These are phyloP conservation scores for Ophion ventricosus DNA, from an alignment of 2,888 invertebrate species.

Conservation along the genomic window DNA sequence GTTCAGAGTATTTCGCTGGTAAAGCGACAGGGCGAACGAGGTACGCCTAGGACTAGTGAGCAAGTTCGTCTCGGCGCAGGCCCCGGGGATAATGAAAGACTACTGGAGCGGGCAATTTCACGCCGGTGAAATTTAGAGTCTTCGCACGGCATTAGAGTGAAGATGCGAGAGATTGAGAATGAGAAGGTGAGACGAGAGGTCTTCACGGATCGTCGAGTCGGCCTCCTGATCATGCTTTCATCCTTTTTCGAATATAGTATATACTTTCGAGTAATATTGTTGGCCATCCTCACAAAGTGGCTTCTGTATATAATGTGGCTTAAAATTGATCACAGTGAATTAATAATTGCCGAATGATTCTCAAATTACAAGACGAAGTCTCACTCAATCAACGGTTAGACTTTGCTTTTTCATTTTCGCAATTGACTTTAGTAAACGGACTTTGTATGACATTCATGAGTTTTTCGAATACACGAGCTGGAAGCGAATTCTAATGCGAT, in stretches of 20 bases:
- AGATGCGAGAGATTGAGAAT: constrained; percentile 49
- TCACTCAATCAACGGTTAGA: neutral
- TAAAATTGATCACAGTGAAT: constrained; percentile 9
- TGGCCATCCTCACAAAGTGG: constrained; percentile 18
- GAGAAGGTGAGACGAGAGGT: constrained; percentile 50
- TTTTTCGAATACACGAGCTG: neutral
- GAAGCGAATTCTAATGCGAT: constrained; percentile 22
- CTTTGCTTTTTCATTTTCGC: too few species aligned
- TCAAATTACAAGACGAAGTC: neutral
- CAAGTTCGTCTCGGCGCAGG: constrained; percentile 40
- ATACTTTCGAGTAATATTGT: constrained; percentile 16
- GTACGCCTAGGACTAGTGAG: constrained; percentile 22
- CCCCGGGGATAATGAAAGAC: constrained; percentile 68
- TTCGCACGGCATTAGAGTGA: constrained; percentile 64
- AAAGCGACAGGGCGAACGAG: constrained; percentile 13
- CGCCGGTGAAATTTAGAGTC: constrained; percentile 70
- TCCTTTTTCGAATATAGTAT: constrained; percentile 2
- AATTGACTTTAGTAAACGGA: neutral
- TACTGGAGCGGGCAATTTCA: constrained; percentile 67
- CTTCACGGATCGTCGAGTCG: constrained; percentile 44
- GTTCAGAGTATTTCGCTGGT: constrained; percentile 54
- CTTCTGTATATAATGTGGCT: constrained; percentile 28
- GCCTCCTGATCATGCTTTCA: constrained; percentile 10
- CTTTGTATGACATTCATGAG: neutral
- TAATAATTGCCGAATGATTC: constrained; percentile 7